Evolutionary conservation across 2,797 vertebrate species (phyloP).

Genomic region (Gymnothorax javanicus): DNA sequence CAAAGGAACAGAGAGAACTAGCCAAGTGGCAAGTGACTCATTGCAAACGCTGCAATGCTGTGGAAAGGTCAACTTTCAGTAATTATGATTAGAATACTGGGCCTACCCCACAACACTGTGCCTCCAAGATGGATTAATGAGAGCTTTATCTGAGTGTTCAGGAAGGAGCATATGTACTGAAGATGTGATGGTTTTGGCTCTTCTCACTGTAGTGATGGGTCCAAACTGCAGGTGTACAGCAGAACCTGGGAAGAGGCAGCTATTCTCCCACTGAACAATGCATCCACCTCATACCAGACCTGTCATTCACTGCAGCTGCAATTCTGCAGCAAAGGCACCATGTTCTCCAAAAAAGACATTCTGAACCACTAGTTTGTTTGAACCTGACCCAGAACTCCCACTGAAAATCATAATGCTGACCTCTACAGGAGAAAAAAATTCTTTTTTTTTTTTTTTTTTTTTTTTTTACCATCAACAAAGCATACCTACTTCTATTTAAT

Average conservation of each 20-base stretch:
- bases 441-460: no score
- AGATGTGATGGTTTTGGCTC: not conserved
- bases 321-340: not conserved
- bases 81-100: not conserved
- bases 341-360: not conserved
- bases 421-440: not conserved
- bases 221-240: not conserved
- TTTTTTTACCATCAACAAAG: no score
- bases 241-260: not conserved
- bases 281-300: not conserved
- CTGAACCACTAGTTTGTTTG: not conserved
- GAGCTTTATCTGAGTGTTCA: constrained; percentile 14
- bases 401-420: not conserved
- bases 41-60: not conserved
- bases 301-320: no score
- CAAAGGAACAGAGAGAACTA: not conserved
- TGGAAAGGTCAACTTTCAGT: not conserved
- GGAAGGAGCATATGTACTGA: not conserved
- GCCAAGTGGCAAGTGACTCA: not conserved
- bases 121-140: not conserved
- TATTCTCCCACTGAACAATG: not conserved
- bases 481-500: no score
- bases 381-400: not conserved
- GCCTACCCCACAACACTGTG: not conserved
- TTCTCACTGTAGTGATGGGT: not conserved